Evolutionary conservation across 2,888 invertebrate genomes (phyloP).

Genomic region (Cosmopolites sordidus): DNA sequence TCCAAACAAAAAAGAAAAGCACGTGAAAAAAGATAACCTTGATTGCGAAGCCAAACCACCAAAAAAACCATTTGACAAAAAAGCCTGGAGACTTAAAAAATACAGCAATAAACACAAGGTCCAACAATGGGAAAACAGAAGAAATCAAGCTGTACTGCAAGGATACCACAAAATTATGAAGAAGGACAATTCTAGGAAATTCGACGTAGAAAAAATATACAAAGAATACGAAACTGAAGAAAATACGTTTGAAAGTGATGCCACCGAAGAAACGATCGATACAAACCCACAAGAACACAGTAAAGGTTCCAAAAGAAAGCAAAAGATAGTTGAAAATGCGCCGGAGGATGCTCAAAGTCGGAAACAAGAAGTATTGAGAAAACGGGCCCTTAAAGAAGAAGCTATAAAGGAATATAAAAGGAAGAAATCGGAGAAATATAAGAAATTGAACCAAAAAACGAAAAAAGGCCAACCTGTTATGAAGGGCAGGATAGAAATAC

Average conservation of each 20-base stretch:
- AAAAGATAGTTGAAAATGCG: conserved; percentile 43
- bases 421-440: conserved; percentile 65
- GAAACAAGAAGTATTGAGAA: conserved; percentile 50
- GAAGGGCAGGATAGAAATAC: conserved; percentile 72
- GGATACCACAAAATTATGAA: conserved; percentile 58
- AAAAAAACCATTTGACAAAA: conserved; percentile 65
- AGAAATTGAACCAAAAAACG: conserved; percentile 71
- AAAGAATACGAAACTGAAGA: conserved; percentile 33
- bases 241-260: conserved; percentile 21
- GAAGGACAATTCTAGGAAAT: conserved; percentile 40
- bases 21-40: conserved; percentile 1
- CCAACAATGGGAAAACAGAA: conserved; percentile 63
- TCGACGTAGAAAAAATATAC: conserved; percentile 54
- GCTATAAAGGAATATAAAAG: conserved; percentile 65
- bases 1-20: neutral
- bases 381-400: conserved; percentile 56
- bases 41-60: neutral
- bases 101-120: conserved; percentile 68
- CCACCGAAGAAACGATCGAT: conserved; percentile 20
- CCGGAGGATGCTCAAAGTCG: conserved; percentile 54
- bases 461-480: conserved; percentile 82
- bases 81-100: conserved; percentile 61
- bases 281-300: conserved; percentile 32
- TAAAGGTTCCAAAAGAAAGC: conserved; percentile 23
- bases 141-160: conserved; percentile 56